A percentile compares a stretch with the other conserved stretches of the same genome.
phyloP scores from a whole-genome alignment of 1,140 invertebrate species.

The Drosophila sucinea region DNA sequence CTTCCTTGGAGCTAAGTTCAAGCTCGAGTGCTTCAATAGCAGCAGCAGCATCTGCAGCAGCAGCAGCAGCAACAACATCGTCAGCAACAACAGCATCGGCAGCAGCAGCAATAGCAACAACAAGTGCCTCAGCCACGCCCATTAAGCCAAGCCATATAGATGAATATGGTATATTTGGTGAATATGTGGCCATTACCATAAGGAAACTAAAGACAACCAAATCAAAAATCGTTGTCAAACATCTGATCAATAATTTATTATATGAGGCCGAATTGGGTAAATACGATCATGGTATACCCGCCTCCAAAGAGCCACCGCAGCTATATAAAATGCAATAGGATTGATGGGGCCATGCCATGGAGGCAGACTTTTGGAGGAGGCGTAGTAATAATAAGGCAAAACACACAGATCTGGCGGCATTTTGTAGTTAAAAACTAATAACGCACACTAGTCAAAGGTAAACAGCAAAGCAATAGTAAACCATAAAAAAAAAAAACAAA shows the following conservation, averaged over 20 bases:
- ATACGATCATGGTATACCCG: constrained; percentile 79
- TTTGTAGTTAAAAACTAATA: constrained; percentile 4
- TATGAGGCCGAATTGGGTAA: constrained; percentile 80
- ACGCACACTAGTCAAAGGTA: constrained; percentile 8
- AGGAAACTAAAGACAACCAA: constrained; percentile 78
- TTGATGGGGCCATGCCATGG: background rate
- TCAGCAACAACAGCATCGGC: constrained; percentile 20
- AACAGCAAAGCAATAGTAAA: constrained; percentile 66
- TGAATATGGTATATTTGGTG: constrained; percentile 79
- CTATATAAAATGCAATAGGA: constrained; percentile 75
- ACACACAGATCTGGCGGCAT: constrained; percentile 1
- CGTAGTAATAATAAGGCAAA: too few species aligned
- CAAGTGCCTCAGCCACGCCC: constrained; percentile 52
- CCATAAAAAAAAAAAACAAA: constrained; percentile 4
- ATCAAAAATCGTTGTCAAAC: constrained; percentile 79
- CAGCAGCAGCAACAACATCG: constrained; percentile 34
- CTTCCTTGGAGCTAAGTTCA: constrained; percentile 25
- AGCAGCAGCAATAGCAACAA: constrained; percentile 40
- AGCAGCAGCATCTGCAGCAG: constrained; percentile 17
- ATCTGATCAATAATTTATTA: constrained; percentile 77
- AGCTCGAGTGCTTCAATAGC: constrained; percentile 27
- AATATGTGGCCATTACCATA: constrained; percentile 81
- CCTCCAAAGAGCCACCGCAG: constrained; percentile 78
- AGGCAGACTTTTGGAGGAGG: background rate
- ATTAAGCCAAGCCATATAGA: constrained; percentile 63